Conservation (phyloP, 1,140 invertebrate genomes). For the Tetramorium alpestre region DNA sequence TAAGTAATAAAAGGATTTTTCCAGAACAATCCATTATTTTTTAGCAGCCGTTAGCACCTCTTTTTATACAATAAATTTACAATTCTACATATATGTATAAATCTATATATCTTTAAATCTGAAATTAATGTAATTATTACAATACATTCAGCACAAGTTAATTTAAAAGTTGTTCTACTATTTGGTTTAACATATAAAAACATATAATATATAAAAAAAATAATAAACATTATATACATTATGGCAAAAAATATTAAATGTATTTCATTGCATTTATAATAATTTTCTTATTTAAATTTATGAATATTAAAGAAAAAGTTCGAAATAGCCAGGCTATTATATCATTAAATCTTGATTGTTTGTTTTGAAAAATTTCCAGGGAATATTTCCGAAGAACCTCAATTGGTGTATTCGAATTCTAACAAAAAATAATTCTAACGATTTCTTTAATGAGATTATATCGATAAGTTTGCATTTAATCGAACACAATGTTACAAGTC, state of each 20-base stretch:
- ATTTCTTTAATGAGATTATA: not conserved
- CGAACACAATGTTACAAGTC: not conserved
- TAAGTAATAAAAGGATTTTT: not conserved
- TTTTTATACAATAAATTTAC: not conserved
- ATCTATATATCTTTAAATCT: not conserved
- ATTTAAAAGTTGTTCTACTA: not conserved
- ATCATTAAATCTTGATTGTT: not conserved
- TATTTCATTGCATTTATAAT: not conserved
- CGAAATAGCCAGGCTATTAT: not conserved
- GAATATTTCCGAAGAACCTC: not conserved
- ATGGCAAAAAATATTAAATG: not conserved
- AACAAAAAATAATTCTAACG: not conserved
- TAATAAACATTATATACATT: not conserved
- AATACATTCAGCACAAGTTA: not conserved
- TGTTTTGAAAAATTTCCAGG: not conserved
- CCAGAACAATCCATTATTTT: not conserved
- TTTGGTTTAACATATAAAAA: not conserved
- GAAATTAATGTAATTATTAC: too few relatives aligned
- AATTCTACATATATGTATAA: not conserved
- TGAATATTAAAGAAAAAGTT: not conserved
- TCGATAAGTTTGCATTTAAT: not conserved
- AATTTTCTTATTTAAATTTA: not conserved
- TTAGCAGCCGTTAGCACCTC: not conserved
- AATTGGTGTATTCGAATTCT: not conserved
- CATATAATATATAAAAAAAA: not conserved